Evolutionary conservation across 1,140 invertebrate species (phyloP).

Genomic region (Zaprionus camerounensis): DNA sequence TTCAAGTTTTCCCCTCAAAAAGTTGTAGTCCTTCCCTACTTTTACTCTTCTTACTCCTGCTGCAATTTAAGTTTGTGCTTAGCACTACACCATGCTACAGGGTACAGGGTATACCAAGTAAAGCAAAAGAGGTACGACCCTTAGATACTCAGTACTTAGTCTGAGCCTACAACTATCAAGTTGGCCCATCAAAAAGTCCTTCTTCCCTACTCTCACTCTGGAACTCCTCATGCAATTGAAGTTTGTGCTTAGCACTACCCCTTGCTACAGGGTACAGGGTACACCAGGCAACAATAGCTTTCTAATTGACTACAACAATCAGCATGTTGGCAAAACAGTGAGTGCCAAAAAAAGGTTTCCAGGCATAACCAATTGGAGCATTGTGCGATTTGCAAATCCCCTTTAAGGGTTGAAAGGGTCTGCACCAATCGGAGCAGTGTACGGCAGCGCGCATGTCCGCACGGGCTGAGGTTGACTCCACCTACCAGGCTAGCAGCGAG

Average conservation of each 20-base stretch:
- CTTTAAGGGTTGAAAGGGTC: constrained; percentile 50
- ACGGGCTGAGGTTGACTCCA: constrained; percentile 11
- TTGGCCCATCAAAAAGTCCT: not conserved
- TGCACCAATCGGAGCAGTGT: constrained; percentile 50
- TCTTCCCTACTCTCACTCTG: not conserved
- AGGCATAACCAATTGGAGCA: constrained; percentile 67
- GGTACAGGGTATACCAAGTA: not conserved
- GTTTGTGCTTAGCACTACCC: not conserved
- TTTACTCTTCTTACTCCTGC: not conserved
- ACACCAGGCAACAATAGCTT: constrained; percentile 48
- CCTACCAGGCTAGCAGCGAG: constrained; percentile 12
- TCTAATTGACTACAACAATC: constrained; percentile 52
- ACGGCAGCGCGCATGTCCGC: constrained; percentile 65
- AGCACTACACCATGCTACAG: not conserved
- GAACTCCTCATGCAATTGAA: not conserved
- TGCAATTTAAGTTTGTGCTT: no score
- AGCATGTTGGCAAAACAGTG: constrained; percentile 39
- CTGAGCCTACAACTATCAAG: no score
- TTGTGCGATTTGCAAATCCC: not conserved
- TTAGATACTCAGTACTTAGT: no score
- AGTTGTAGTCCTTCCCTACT: not conserved
- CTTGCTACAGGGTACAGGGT: not conserved
- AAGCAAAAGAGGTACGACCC: not conserved
- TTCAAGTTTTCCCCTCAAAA: not conserved
- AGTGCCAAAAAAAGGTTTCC: constrained; percentile 5